Base-by-base conservation (phyloP, 1,140 invertebrate species). In the Apis florea region DNA sequence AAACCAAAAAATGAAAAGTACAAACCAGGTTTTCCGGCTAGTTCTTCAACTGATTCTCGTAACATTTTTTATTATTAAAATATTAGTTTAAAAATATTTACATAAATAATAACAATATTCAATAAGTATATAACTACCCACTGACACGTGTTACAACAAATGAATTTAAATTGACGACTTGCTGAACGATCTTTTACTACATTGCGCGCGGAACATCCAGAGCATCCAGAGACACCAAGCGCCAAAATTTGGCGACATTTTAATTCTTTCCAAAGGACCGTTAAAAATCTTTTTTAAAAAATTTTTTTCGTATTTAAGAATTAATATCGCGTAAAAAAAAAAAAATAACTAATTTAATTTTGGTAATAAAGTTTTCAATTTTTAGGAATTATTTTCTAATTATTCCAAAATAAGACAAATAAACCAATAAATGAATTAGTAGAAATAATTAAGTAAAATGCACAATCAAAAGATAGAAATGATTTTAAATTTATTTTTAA, bases 41-140 rank as follows among this genome's bases (percentile, higher is more conserved):
- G 2, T 0, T 91, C 91, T 0, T 90, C 89, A 12, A 91, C 88
- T 2, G 84, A 89, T 58, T 91, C 87, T 79, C 86, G 89, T n/a
- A 86, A 79, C 90, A 92, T 92, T 59, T 79, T 87, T 13, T 49
- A 61, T 73, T 26, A 12, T 24, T 78, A 21, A 24, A 49, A 82
- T n/a, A 3, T 40, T 66, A 51, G 58, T 78, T 64, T 59, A 54
- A 56, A n/a, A 40, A 63, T 4, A 6, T 66, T 13, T 47, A 40
- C 1, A 0, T 58, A 26, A 49, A 21, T 15, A 19, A 53, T 61
- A 47, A 72, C 5, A 26, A 17, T 21, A 47, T 13, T 26, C 3
- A 10, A 19, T 19, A 54, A n/a, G 51, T 11, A 10, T 40, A 40
- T 3, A 40, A n/a, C 69, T 77, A 64, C 4, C 1, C 3, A 58